These are phyloP conservation scores for Sialis fuliginosa DNA, from an alignment of 2,888 invertebrate genomes.

Conservation along the genomic window DNA sequence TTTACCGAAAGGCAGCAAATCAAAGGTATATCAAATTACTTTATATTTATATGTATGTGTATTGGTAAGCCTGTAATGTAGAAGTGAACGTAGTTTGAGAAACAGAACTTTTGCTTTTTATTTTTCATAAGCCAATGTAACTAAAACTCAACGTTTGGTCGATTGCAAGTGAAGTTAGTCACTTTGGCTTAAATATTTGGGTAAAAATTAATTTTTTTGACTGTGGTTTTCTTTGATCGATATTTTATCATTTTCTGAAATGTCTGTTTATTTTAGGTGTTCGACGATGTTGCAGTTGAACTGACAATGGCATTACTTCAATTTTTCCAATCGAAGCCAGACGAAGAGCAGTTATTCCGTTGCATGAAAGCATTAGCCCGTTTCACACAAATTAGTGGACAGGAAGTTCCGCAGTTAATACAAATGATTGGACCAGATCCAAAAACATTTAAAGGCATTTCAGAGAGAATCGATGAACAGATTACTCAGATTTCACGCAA, in stretches of 20 bases:
- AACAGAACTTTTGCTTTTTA: no score
- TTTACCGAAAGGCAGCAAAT: constrained; percentile 42
- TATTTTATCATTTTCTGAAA: no score
- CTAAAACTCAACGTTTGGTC: no score
- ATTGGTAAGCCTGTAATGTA: no score
- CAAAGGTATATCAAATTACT: constrained; percentile 32
- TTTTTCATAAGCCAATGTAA: no score
- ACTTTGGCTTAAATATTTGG: no score
- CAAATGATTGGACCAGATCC: constrained; percentile 85
- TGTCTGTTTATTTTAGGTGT: constrained; percentile 52
- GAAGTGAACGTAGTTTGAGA: no score
- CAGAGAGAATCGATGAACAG: constrained; percentile 62
- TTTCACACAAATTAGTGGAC: constrained; percentile 55
- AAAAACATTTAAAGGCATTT: constrained; percentile 61
- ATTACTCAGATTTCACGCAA: constrained; percentile 57
- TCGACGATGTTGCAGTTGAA: constrained; percentile 86
- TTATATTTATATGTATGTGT: no score
- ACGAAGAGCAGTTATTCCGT: constrained; percentile 64
- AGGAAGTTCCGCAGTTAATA: constrained; percentile 75
- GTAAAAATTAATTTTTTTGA: no score
- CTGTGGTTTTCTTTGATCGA: no score
- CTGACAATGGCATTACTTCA: constrained; percentile 81
- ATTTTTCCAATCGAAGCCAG: constrained; percentile 63
- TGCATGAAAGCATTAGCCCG: constrained; percentile 58
- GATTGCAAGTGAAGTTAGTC: no score